Percentiles rank a stretch among this genome's conserved stretches.
Evolutionary conservation across 2,888 invertebrate species (phyloP).

Genomic region (Balanococcus diminutus): DNA sequence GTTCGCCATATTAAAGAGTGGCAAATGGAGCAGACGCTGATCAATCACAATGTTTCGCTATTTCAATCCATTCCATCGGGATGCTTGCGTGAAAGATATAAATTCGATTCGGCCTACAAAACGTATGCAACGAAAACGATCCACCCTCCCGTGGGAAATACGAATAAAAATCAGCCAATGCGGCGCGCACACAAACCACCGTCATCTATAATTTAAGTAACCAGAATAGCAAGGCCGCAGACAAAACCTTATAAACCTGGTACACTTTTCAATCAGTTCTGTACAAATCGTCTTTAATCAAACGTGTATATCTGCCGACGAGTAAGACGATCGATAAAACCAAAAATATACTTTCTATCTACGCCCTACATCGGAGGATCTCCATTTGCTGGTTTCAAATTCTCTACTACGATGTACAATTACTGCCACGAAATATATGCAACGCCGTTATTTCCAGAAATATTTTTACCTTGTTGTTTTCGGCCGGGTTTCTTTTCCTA

Average conservation of each 20-base stretch:
- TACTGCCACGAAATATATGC: neutral
- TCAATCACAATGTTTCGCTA: conserved; percentile 14
- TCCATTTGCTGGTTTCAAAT: neutral
- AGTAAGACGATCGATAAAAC: neutral
- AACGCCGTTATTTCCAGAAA: neutral
- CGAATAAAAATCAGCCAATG: conserved; percentile 35
- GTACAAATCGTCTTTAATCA: conserved; percentile 31
- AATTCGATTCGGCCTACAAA: conserved; percentile 23
- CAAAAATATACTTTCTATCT: neutral
- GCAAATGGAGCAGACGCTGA: neutral
- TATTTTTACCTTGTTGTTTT: neutral
- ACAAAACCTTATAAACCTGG: conserved; percentile 22
- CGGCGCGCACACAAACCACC: conserved; percentile 9
- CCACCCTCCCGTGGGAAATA: conserved; percentile 13
- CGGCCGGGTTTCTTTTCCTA: neutral
- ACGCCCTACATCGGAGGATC: neutral
- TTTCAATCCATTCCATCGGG: conserved; percentile 8
- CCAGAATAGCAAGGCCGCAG: neutral
- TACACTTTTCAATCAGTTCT: neutral
- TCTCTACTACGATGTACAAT: neutral
- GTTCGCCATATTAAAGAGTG: neutral
- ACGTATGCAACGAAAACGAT: conserved; percentile 26
- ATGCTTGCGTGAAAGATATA: conserved; percentile 32
- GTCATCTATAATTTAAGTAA: conserved; percentile 43
- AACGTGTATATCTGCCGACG: neutral